Evolutionary conservation across 1,140 invertebrate species (phyloP).

Genomic region (Nasonia vitripennis): DNA sequence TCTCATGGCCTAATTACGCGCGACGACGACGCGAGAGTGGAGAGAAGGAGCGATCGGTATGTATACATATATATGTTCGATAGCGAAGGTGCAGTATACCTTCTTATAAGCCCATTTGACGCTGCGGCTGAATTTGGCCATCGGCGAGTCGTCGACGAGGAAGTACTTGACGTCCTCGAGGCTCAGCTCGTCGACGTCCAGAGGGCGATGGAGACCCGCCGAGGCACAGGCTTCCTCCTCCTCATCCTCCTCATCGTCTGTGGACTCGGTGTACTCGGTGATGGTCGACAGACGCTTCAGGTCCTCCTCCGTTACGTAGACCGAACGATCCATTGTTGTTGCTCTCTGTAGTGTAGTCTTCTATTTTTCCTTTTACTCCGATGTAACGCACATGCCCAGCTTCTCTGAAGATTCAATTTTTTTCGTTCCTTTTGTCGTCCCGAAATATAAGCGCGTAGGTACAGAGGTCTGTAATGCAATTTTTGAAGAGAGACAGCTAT

Average conservation of each 20-base stretch:
- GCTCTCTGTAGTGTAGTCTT: no score
- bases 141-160: constrained; percentile 66
- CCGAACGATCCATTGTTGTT: constrained; percentile 58
- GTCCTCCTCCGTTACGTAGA: constrained; percentile 56
- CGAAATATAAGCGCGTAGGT: not conserved
- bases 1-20: not conserved
- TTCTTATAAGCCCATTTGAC: constrained; percentile 68
- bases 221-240: not conserved
- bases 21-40: no score
- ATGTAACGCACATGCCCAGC: no score
- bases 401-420: no score
- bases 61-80: not conserved
- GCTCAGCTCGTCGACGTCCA: constrained; percentile 50
- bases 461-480: not conserved
- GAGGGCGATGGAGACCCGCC: not conserved
- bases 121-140: constrained; percentile 64
- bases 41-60: not conserved
- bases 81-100: constrained; percentile 51
- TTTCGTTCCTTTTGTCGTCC: not conserved
- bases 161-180: constrained; percentile 61
- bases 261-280: constrained; percentile 59
- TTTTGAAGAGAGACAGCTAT: not conserved
- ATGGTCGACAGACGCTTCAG: constrained; percentile 65
- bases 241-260: constrained; percentile 43
- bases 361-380: not conserved